Evolutionary conservation across 2,113 vertebrate species (phyloP).

Genomic region (Neodon shergylaensis): DNA sequence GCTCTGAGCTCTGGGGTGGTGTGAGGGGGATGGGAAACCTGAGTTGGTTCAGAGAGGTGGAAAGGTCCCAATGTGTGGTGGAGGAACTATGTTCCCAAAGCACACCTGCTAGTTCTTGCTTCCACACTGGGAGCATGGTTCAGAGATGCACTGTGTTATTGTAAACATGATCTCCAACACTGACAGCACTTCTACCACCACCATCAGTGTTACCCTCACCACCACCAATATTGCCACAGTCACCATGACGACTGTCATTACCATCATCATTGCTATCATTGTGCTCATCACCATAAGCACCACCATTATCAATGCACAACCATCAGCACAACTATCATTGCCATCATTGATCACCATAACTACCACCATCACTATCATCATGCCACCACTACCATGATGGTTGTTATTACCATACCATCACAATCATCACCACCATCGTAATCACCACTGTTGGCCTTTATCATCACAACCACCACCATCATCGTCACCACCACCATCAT

Average conservation of each 20-base stretch:
- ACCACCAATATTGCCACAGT: neutral
- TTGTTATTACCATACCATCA: neutral
- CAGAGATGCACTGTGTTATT: neutral
- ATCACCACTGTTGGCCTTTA: neutral
- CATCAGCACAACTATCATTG: rapidly evolving
- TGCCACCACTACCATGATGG: neutral
- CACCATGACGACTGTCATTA: neutral
- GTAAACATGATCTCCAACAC: neutral
- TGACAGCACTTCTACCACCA: rapidly evolving
- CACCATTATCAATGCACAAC: rapidly evolving
- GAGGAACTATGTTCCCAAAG: neutral
- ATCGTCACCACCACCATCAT: neutral
- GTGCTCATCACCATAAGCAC: rapidly evolving
- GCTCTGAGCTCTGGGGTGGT: neutral
- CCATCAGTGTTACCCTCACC: too few relatives aligned
- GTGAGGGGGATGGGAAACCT: neutral
- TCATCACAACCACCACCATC: neutral
- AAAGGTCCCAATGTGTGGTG: neutral
- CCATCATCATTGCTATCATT: neutral
- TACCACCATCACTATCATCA: rapidly evolving
- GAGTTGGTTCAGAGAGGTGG: neutral
- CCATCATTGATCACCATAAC: rapidly evolving
- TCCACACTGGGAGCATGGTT: neutral
- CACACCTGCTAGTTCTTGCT: neutral
- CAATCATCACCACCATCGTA: neutral